Evolutionary conservation across 2,888 invertebrate species (phyloP), one percentile per base, ranked within the genome.

Genomic region (Hypselothyrea guttata): DNA sequence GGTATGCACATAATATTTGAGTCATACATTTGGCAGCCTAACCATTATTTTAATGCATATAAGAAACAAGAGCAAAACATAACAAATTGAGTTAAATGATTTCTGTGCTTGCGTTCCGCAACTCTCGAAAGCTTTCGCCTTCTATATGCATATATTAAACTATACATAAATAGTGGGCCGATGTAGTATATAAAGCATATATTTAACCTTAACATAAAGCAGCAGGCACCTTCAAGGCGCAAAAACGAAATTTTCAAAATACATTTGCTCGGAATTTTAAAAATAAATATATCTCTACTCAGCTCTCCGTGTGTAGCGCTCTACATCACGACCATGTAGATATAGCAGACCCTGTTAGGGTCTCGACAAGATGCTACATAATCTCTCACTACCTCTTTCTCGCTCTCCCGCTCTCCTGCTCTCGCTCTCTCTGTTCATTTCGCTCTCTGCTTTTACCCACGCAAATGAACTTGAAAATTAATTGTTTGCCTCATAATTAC

Each of bases 171-270:
- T 56, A 56, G 45, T 56, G 48, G 31, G 45, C 44, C 66, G 40
- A 42, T 22, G 22, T 22, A 5, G 22, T 22, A 22, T 22, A 22
- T 22, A 22, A 22, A 22, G 22, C 22, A 22, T 64, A 63, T 83
- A 73, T 71, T 84, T 82, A 82, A 82, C 86, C 81, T 81, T 86
- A 81, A 84, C 86, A 81, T 71, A 81, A 60, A 86, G 78, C 78
- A 71, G 84, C 71, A 22, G 22, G 22, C 79, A 81, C 79, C 78
- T 83, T 79, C 81, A 75, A 65, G 49, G 69, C 59, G 64, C 57
- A 72, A 51, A 62, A 76, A 47, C 22, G 49, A 62, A 76, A 47
- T 53, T 31, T 75, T 72, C 59, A 58, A 76, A 78, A 78, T 61
- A 72, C 55, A 67, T 75, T 76, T 85, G 70, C 76, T 75, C 56